Evolutionary conservation across 2,888 invertebrate species (phyloP).

Genomic region (Folsomia candida): DNA sequence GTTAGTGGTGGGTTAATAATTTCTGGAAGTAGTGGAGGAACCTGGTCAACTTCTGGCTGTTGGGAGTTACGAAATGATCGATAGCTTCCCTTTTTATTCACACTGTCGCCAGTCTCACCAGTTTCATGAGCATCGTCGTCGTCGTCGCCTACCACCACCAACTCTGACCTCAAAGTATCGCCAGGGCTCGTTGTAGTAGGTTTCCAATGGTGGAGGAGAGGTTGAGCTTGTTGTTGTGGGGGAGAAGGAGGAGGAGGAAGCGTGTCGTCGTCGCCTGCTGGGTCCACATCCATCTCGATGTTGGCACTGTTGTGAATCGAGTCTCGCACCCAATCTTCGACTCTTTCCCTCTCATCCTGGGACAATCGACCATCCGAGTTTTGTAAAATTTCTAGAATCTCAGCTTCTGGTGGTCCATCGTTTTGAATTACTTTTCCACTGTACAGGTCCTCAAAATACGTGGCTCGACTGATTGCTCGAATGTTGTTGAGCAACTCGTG

Average conservation of each 20-base stretch:
- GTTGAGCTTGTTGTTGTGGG: background rate
- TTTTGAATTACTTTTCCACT: conserved; percentile 34
- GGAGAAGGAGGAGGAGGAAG: no score
- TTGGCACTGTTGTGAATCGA: background rate
- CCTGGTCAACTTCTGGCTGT: background rate
- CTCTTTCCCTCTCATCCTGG: conserved; percentile 19
- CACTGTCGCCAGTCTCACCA: background rate
- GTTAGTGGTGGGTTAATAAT: background rate
- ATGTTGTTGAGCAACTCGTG: conserved; percentile 48
- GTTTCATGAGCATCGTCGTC: background rate
- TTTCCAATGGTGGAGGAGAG: background rate
- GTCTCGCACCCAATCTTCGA: conserved; percentile 34
- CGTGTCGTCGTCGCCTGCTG: background rate
- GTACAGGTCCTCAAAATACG: conserved; percentile 44
- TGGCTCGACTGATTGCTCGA: conserved; percentile 45
- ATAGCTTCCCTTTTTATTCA: no score
- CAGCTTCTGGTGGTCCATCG: conserved; percentile 30
- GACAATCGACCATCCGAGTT: conserved; percentile 11
- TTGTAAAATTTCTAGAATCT: conserved; percentile 26
- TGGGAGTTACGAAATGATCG: background rate
- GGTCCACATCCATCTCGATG: background rate
- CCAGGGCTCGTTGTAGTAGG: no score
- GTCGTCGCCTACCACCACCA: background rate
- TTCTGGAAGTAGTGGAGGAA: background rate
- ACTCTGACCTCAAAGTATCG: no score